phyloP scores from a whole-genome alignment of 1,140 invertebrate genomes.

The Euglossa dilemma region DNA sequence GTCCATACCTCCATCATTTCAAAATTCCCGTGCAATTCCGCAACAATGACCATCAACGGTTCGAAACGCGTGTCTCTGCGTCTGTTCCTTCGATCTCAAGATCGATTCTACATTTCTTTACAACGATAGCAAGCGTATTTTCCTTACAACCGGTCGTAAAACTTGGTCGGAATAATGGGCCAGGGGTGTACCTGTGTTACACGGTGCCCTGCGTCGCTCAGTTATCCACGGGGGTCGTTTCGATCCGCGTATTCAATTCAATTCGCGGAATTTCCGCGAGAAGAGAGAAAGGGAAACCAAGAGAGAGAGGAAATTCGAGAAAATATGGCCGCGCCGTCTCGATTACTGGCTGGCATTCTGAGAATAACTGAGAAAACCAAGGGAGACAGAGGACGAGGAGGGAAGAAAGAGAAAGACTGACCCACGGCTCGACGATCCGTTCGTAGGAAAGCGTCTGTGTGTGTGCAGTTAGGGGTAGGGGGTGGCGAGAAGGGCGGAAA shows the following conservation, averaged over 20 bases:
- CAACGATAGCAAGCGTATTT: constrained; percentile 16
- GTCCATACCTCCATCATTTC: too few species aligned
- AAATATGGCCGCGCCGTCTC: constrained; percentile 51
- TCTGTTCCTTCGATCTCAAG: background rate
- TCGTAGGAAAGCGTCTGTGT: constrained; percentile 31
- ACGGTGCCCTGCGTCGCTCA: background rate
- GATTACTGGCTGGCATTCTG: constrained; percentile 63
- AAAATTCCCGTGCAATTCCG: background rate
- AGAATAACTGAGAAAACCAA: constrained; percentile 57
- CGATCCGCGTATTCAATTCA: constrained; percentile 14
- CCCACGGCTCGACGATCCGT: constrained; percentile 20
- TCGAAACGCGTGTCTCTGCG: too few species aligned
- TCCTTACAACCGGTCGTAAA: constrained; percentile 9
- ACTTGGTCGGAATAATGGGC: background rate
- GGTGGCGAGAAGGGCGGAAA: constrained; percentile 67
- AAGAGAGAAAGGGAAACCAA: too few species aligned
- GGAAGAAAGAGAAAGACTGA: constrained; percentile 1
- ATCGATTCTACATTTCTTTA: constrained; percentile 7
- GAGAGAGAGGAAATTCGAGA: constrained; percentile 10
- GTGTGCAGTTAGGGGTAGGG: constrained; percentile 45
- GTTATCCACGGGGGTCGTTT: constrained; percentile 1
- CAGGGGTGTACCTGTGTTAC: background rate
- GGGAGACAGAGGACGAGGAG: background rate
- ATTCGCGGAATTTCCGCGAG: constrained; percentile 44
- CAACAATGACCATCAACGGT: too few species aligned